These are phyloP conservation scores for Perognathus longimembris DNA, from an alignment of 2,113 vertebrate species.

Conservation along the genomic window DNA sequence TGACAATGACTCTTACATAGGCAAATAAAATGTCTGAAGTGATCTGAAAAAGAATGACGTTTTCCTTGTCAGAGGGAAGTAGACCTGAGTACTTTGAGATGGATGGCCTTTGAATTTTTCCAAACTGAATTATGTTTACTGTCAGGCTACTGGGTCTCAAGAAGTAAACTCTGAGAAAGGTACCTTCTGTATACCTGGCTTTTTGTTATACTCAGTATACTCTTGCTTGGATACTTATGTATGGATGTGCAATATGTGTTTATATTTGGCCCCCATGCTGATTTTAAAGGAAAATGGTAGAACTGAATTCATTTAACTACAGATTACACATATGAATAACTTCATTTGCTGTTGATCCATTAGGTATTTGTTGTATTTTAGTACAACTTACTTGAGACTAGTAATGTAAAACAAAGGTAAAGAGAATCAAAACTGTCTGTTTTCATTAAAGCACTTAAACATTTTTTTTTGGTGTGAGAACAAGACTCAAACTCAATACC, in stretches of 20 bases:
- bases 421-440: neutral
- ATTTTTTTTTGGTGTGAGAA: too few species aligned
- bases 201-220: neutral
- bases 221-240: neutral
- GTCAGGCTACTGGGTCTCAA: neutral
- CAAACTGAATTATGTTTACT: neutral
- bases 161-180: neutral
- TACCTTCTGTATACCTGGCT: neutral
- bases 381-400: neutral
- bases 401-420: constrained; percentile 8
- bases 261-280: neutral
- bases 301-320: neutral
- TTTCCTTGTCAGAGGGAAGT: neutral
- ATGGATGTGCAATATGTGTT: neutral
- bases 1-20: neutral
- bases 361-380: neutral
- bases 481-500: too few species aligned
- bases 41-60: neutral
- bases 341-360: neutral
- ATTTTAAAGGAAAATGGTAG: neutral
- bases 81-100: neutral
- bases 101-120: constrained; percentile 5
- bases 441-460: neutral
- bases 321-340: neutral
- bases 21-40: neutral